Evolutionary conservation across 2,888 invertebrate genomes (phyloP).

Genomic region (Cephus rjabovi): DNA sequence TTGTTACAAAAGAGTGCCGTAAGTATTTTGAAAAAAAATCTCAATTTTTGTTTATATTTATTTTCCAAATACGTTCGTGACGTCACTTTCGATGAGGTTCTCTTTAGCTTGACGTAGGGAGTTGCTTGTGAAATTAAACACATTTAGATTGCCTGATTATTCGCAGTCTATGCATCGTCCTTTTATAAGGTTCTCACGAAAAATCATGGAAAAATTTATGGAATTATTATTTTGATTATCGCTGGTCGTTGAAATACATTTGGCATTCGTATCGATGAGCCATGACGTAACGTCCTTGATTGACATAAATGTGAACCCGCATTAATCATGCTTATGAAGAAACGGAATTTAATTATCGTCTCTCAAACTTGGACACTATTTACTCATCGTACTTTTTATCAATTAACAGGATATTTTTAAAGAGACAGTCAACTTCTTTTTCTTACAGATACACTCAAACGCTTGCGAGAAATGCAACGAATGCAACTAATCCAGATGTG

Average conservation of each 20-base stretch:
- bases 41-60: not conserved
- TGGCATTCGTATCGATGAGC: not conserved
- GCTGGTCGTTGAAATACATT: not conserved
- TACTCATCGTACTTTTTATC: too few relatives aligned
- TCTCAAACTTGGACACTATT: too few relatives aligned
- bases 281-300: not conserved
- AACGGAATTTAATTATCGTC: too few relatives aligned
- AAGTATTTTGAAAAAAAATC: conserved; percentile 61
- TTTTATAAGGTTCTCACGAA: not conserved
- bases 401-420: too few relatives aligned
- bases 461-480: conserved; percentile 12
- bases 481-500: not conserved
- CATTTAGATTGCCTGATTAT: not conserved
- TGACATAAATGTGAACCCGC: too few relatives aligned
- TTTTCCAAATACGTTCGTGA: not conserved
- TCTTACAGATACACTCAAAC: conserved; percentile 14
- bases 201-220: not conserved
- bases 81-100: not conserved
- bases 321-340: too few relatives aligned
- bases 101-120: not conserved
- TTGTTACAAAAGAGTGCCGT: conserved; percentile 76
- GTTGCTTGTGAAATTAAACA: not conserved
- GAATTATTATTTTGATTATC: not conserved
- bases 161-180: not conserved
- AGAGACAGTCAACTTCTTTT: not conserved